A percentile compares a stretch with the other conserved stretches of the same genome.
Conservation (phyloP, 37 sponge, comb jelly and placozoan genomes). For the Geodia barretti region DNA sequence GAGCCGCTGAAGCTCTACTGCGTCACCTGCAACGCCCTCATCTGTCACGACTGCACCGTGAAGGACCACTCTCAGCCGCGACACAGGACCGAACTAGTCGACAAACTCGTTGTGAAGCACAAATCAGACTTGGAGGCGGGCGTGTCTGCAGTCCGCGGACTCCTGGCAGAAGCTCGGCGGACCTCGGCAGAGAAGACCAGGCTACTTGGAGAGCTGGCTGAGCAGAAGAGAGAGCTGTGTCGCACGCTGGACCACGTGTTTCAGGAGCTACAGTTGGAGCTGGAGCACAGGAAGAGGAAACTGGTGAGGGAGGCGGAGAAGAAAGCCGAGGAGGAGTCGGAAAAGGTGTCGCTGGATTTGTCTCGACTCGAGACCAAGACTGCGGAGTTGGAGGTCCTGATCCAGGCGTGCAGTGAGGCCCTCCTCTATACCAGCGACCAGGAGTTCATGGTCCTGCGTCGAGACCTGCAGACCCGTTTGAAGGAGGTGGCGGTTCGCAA, state of each 20-base stretch:
- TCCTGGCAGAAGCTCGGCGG: not conserved
- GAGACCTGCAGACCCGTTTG: conserved; percentile 5
- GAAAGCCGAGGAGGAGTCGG: not conserved
- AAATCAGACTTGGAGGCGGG: not conserved
- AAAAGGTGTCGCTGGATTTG: not conserved
- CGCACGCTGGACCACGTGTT: not conserved
- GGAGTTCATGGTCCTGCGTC: conserved; percentile 18
- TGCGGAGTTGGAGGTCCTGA: not conserved
- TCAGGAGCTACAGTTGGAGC: not conserved
- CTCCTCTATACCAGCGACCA: conserved; percentile 17
- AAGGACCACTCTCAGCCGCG: conserved; percentile 10
- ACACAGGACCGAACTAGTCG: not conserved
- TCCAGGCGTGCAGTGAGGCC: not conserved
- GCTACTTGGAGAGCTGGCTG: not conserved
- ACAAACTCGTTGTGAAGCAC: not conserved
- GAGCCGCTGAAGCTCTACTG: conserved; percentile 38
- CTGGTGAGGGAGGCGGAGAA: not conserved
- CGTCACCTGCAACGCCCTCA: conserved; percentile 10
- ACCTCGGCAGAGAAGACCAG: not conserved
- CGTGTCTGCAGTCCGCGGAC: not conserved
- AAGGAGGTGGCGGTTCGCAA: conserved; percentile 1
- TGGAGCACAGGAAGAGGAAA: not conserved
- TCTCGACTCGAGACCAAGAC: not conserved
- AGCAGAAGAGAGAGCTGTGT: not conserved
- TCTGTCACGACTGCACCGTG: conserved; percentile 37